Conservation (phyloP, 2,113 vertebrate species). For the Paedocypris sp. region DNA sequence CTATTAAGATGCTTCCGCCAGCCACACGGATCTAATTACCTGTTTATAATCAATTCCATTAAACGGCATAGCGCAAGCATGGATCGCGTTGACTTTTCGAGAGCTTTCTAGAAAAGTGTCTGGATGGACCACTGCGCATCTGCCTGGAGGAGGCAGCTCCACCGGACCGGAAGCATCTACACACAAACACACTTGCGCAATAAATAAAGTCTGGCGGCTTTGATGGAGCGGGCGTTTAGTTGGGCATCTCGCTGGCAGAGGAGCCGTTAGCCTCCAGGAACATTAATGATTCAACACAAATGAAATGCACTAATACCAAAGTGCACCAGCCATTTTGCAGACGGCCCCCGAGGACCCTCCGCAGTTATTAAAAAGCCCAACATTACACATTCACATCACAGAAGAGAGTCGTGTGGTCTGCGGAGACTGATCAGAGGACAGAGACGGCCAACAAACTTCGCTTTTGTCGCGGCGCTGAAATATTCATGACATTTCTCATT, state of each 20-base stretch:
- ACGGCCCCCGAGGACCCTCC: conserved; percentile 48
- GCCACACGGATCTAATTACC: conserved; percentile 64
- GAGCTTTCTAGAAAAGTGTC: too few relatives aligned
- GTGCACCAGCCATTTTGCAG: conserved; percentile 60
- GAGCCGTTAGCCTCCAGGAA: conserved; percentile 32
- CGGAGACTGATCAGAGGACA: conserved; percentile 53
- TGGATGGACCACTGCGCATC: too few relatives aligned
- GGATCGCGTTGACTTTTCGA: too few relatives aligned
- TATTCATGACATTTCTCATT: conserved; percentile 53
- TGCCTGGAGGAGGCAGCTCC: neutral
- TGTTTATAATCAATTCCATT: conserved; percentile 51
- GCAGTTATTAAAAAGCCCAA: conserved; percentile 66
- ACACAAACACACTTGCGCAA: neutral
- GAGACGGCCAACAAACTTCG: conserved; percentile 41
- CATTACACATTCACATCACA: conserved; percentile 75
- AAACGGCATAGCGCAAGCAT: neutral
- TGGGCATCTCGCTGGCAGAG: conserved; percentile 13
- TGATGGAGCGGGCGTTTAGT: conserved; percentile 21
- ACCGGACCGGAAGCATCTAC: neutral
- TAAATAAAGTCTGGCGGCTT: conserved; percentile 5
- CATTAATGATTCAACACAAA: conserved; percentile 54
- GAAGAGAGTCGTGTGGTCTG: conserved; percentile 67
- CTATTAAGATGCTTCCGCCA: conserved; percentile 60
- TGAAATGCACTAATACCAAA: conserved; percentile 52
- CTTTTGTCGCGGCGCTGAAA: conserved; percentile 33